Base-by-base conservation (phyloP, 2,888 invertebrate genomes). In the Stegana nigrithorax region DNA sequence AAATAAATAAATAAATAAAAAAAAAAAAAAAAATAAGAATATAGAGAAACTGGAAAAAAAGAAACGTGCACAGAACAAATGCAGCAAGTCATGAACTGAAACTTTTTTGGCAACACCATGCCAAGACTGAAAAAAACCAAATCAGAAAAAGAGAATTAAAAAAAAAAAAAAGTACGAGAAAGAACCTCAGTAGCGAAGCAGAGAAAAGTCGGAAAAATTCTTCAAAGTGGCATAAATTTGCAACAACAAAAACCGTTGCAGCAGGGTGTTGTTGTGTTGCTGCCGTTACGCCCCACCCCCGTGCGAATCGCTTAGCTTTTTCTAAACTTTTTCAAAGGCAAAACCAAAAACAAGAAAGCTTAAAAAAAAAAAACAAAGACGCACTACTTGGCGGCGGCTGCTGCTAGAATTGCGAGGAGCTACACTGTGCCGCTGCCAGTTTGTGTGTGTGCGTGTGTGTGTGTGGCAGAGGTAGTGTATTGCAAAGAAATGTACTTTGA, bases 191-290 rank as follows among this genome's bases (percentile, higher is more conserved):
- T n/a, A n/a, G n/a, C n/a, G n/a, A n/a, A n/a, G n/a, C n/a, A n/a
- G n/a, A n/a, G n/a, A n/a, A n/a, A n/a, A n/a, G 4, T 36, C 4
- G 3, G 14, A 36, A 36, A 36, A 10, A 36, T 36, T 10, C 36
- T 25, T 68, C 67, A 64, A 66, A 71, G 72, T 64, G 65, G 65
- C 63, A 69, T 65, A 65, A 69, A 68, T 66, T 71, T 55, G 67
- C 63, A 62, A 21, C 12, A 51, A 67, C 63, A 69, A 71, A 66
- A 72, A 66, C 64, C 66, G 68, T 64, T 66, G 55, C 60, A 42
- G 57, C 60, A 67, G 39, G 58, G n/a, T 12, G 2, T 12, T 12
- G 8, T 32, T 32, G 8, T 32, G 32, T 32, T 29, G 29, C 10
- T 29, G 29, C 10, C 5, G 5, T 32, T 32, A 1, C n/a, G 8